Conservation (phyloP, 2,888 invertebrate genomes). For the Oscheius myriophilus region DNA sequence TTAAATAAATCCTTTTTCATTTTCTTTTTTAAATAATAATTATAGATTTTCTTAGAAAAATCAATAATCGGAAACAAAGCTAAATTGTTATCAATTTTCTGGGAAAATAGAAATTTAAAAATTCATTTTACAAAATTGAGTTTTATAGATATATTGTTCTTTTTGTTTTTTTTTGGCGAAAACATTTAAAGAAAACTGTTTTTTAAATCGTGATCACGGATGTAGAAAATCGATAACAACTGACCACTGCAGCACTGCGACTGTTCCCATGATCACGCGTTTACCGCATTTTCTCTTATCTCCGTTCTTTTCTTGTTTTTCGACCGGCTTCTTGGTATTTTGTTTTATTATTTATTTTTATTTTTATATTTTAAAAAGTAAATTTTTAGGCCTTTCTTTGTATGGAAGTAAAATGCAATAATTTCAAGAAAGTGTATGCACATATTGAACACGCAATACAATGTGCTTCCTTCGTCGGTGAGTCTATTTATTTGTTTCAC, state of each 20-base stretch:
- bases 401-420: constrained; percentile 29
- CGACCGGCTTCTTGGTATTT: not conserved
- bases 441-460: constrained; percentile 20
- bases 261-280: too few species aligned
- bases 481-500: not conserved
- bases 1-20: too few species aligned
- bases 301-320: not conserved
- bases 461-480: constrained; percentile 27
- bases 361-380: not conserved
- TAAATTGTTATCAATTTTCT: too few species aligned
- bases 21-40: too few species aligned
- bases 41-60: too few species aligned
- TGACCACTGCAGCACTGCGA: constrained; percentile 10
- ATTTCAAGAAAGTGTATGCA: constrained; percentile 15
- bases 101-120: too few species aligned
- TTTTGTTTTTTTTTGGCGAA: too few species aligned
- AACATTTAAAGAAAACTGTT: too few species aligned
- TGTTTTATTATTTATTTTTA: not conserved
- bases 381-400: constrained; percentile 17
- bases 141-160: too few species aligned
- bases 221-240: constrained; percentile 28
- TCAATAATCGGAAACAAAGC: too few species aligned
- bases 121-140: too few species aligned
- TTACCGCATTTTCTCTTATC: not conserved
- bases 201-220: constrained; percentile 1